phyloP scores from a whole-genome alignment of 2,113 vertebrate species.

The cattle (Bos taurus) region DNA sequence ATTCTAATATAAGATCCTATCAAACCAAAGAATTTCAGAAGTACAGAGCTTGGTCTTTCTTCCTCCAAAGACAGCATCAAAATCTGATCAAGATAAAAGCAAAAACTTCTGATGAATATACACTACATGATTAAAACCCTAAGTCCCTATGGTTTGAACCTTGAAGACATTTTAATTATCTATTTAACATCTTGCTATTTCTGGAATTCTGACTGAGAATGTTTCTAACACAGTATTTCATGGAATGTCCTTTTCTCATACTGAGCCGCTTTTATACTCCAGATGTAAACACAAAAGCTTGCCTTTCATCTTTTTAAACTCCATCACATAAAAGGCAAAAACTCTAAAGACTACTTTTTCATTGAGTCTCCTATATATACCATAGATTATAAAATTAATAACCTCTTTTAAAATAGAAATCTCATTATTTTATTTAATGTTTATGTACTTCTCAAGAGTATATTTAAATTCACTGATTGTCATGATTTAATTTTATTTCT shows the following conservation, averaged over 20 bases:
- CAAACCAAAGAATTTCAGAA: conserved; percentile 60
- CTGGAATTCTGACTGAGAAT: conserved; percentile 81
- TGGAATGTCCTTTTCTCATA: conserved; percentile 79
- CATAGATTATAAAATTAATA: conserved; percentile 42
- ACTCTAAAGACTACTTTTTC: conserved; percentile 67
- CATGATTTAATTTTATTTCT: background rate
- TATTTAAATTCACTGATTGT: background rate
- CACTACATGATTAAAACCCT: conserved; percentile 80
- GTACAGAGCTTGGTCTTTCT: conserved; percentile 64
- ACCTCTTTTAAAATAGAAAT: conserved; percentile 6
- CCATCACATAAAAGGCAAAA: conserved; percentile 76
- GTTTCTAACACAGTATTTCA: conserved; percentile 80
- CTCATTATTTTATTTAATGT: background rate
- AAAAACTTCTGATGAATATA: conserved; percentile 80
- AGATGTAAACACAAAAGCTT: conserved; percentile 82
- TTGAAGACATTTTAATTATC: conserved; percentile 85
- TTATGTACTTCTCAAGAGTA: background rate
- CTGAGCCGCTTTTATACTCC: conserved; percentile 75
- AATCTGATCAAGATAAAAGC: conserved; percentile 81
- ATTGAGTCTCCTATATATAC: conserved; percentile 36
- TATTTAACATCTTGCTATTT: conserved; percentile 82
- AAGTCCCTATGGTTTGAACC: conserved; percentile 79
- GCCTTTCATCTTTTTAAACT: conserved; percentile 79
- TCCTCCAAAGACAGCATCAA: conserved; percentile 76
- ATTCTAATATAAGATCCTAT: conserved; percentile 54